Evolutionary conservation across 1,140 invertebrate species (phyloP).

Genomic region (Aphelenchoides avenae): DNA sequence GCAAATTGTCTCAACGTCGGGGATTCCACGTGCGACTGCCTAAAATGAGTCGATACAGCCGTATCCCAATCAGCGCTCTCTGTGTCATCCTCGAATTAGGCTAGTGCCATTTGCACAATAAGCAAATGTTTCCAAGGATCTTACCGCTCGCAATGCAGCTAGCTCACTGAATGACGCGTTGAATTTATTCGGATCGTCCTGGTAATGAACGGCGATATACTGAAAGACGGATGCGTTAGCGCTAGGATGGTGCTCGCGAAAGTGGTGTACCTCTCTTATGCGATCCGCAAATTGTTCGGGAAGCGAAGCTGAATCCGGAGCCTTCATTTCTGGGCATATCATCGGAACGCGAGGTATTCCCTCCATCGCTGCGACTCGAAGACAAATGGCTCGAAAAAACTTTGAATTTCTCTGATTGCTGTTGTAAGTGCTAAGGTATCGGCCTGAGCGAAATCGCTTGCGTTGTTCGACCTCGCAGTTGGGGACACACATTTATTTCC

Average conservation of each 20-base stretch:
- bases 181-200: constrained; percentile 85
- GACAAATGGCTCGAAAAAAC: too few relatives aligned
- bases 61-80: too few relatives aligned
- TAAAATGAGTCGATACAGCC: too few relatives aligned
- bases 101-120: not conserved
- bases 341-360: constrained; percentile 38
- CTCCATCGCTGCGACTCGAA: constrained; percentile 38
- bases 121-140: constrained; percentile 10
- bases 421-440: too few relatives aligned
- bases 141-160: constrained; percentile 73
- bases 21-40: constrained; percentile 72
- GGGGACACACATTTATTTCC: too few relatives aligned
- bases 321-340: constrained; percentile 38
- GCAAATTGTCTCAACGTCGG: constrained; percentile 75
- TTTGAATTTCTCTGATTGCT: too few relatives aligned
- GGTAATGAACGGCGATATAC: constrained; percentile 85
- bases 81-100: constrained; percentile 4
- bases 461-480: too few relatives aligned
- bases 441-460: too few relatives aligned
- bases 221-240: constrained; percentile 61
- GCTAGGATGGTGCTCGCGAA: constrained; percentile 7
- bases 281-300: constrained; percentile 21
- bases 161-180: constrained; percentile 81
- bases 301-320: constrained; percentile 34
- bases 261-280: constrained; percentile 20